Conservation (phyloP, 2,888 invertebrate species). For the Cylloceria caligata region DNA sequence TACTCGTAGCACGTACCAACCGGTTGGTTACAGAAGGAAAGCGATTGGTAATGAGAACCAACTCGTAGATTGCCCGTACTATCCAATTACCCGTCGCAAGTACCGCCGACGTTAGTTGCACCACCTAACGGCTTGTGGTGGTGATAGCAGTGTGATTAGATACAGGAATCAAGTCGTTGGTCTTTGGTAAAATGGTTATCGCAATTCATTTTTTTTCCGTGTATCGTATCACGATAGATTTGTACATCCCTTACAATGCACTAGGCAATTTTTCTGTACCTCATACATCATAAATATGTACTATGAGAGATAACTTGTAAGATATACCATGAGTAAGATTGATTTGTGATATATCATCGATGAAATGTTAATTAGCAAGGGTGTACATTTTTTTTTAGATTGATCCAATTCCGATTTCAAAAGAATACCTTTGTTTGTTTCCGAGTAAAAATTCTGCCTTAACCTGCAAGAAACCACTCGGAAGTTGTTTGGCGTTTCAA, state of each 20-base stretch:
- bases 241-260: neutral
- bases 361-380: neutral
- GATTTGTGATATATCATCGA: neutral
- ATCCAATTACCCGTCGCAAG: too few species aligned
- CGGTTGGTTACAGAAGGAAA: too few species aligned
- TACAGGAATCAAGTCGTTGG: too few species aligned
- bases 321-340: constrained; percentile 4
- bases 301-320: neutral
- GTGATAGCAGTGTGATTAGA: too few species aligned
- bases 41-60: too few species aligned
- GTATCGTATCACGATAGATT: neutral
- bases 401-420: neutral
- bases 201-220: too few species aligned
- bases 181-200: too few species aligned
- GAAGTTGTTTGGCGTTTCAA: neutral
- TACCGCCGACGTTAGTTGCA: too few species aligned
- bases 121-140: too few species aligned
- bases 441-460: neutral
- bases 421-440: neutral
- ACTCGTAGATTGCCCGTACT: too few species aligned
- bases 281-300: neutral
- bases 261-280: neutral
- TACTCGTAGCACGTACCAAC: too few species aligned
- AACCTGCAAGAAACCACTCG: neutral
- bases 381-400: neutral